Percentiles rank a stretch among this genome's conserved stretches.
These are phyloP conservation scores for Zosterops hypoxanthus DNA, from an alignment of 2,113 vertebrate genomes.

Conservation along the genomic window DNA sequence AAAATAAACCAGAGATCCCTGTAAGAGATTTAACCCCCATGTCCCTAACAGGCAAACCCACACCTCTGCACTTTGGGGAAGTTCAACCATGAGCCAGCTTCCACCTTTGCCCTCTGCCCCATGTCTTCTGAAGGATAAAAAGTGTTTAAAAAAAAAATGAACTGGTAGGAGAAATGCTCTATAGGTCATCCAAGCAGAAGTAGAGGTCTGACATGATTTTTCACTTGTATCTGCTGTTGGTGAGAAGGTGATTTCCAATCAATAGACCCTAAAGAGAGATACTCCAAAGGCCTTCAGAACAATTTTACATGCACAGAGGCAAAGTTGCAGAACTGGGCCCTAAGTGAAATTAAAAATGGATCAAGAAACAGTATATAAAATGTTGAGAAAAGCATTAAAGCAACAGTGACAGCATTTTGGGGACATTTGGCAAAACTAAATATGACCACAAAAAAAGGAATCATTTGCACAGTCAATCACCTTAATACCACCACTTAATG, in stretches of 20 bases:
- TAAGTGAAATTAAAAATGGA: neutral
- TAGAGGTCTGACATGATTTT: neutral
- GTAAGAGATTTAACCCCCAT: neutral
- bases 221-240: neutral
- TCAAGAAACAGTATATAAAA: neutral
- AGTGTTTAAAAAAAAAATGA: neutral
- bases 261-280: neutral
- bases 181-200: neutral
- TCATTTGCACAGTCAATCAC: neutral
- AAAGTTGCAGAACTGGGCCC: neutral
- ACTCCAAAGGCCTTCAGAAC: neutral
- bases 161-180: neutral
- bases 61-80: neutral
- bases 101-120: neutral
- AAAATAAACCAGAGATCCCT: neutral
- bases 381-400: neutral
- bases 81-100: neutral
- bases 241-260: conserved; percentile 6
- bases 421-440: neutral
- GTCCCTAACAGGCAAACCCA: neutral
- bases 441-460: neutral
- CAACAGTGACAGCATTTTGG: neutral
- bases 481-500: conserved; percentile 16
- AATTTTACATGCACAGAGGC: neutral
- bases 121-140: neutral